A percentile compares a stretch with the other conserved stretches of the same genome.
These are phyloP conservation scores for Philotrypesis tridentata DNA, from an alignment of 1,140 invertebrate genomes.

Conservation along the genomic window DNA sequence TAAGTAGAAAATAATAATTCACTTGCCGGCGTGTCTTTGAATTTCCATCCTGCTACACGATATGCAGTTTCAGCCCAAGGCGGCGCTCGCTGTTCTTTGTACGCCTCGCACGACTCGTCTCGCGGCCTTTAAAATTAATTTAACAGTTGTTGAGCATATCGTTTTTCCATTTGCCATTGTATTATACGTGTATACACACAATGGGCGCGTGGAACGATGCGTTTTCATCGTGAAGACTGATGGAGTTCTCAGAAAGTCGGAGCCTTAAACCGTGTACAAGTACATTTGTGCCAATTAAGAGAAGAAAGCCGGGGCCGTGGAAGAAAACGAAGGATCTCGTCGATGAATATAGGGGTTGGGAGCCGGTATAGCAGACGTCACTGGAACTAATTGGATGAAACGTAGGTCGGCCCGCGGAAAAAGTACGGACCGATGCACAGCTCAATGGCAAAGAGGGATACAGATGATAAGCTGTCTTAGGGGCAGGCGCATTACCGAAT, in stretches of 20 bases:
- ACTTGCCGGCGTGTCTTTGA: neutral
- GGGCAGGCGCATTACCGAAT: neutral
- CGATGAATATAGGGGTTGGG: neutral
- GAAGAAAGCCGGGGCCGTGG: neutral
- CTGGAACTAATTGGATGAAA: neutral
- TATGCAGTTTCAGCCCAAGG: neutral
- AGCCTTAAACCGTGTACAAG: too few relatives aligned
- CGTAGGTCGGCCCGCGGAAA: neutral
- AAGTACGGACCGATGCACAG: neutral
- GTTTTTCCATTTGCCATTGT: neutral
- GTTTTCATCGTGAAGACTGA: too few relatives aligned
- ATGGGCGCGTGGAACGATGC: too few relatives aligned
- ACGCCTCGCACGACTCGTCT: neutral
- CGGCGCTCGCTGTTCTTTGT: neutral
- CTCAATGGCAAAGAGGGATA: conserved; percentile 3
- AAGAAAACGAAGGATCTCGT: neutral
- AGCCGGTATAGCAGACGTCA: neutral
- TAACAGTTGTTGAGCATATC: neutral
- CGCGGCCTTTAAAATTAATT: neutral
- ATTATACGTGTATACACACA: too few relatives aligned
- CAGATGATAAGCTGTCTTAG: conserved; percentile 20
- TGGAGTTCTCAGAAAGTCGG: too few relatives aligned
- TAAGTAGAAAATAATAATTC: conserved; percentile 1
- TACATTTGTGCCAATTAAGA: conserved; percentile 13
- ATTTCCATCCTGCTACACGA: neutral